Evolutionary conservation across 1,140 invertebrate species (phyloP).

Genomic region (Belonocnema kinseyi): DNA sequence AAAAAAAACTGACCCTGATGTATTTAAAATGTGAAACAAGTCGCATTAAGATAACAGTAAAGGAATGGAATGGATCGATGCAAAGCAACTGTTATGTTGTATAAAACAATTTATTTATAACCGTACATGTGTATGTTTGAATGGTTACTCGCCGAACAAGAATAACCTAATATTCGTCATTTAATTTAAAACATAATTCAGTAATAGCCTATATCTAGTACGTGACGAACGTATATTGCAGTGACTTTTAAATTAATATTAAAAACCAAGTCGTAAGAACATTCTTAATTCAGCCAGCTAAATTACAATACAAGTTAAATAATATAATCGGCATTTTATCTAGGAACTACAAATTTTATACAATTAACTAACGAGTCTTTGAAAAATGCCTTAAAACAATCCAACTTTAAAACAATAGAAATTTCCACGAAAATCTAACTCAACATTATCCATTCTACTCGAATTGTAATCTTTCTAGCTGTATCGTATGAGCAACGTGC

Average conservation of each 20-base stretch:
- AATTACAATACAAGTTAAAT: conserved; percentile 23
- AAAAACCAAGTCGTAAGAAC: conserved; percentile 17
- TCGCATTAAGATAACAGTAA: conserved; percentile 55
- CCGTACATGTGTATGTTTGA: conserved; percentile 46
- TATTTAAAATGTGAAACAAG: conserved; percentile 50
- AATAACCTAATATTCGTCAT: conserved; percentile 24
- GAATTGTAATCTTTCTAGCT: conserved; percentile 14
- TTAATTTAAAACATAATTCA: conserved; percentile 23
- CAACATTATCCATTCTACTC: neutral
- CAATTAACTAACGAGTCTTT: neutral
- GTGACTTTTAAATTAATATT: conserved; percentile 16
- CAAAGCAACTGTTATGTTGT: conserved; percentile 51
- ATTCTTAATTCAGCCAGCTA: conserved; percentile 22
- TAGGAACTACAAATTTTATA: conserved; percentile 19
- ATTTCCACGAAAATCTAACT: conserved; percentile 14
- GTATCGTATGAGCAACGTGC: conserved; percentile 44
- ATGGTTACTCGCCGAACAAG: conserved; percentile 23
- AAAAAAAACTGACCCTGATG: neutral
- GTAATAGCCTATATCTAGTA: conserved; percentile 20
- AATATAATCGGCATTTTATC: conserved; percentile 8
- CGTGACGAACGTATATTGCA: conserved; percentile 26
- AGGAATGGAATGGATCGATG: conserved; percentile 49
- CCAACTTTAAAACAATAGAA: neutral
- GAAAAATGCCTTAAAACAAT: neutral
- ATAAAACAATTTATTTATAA: conserved; percentile 61